phyloP scores from a whole-genome alignment of 2,113 vertebrate genomes.

The Neotoma lepida region DNA sequence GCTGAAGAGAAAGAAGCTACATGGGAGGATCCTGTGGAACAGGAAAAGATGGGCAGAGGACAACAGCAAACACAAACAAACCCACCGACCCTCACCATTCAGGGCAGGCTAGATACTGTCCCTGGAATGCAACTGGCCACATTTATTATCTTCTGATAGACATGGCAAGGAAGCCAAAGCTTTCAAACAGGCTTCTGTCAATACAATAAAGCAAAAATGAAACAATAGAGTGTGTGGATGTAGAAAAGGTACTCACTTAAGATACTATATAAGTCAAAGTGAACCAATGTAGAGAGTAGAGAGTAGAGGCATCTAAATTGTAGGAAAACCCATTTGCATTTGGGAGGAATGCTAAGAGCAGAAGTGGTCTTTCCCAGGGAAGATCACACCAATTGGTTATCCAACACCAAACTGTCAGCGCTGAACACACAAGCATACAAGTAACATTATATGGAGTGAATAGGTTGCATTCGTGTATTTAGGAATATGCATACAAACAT shows the following conservation, averaged over 20 bases:
- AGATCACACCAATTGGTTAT: background rate
- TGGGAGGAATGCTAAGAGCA: background rate
- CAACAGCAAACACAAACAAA: too few species aligned
- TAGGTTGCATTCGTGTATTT: background rate
- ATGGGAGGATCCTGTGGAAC: rapidly evolving
- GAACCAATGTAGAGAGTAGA: too few species aligned
- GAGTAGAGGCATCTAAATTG: too few species aligned
- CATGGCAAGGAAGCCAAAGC: rapidly evolving
- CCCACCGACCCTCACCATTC: rapidly evolving
- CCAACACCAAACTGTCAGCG: background rate
- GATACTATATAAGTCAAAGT: too few species aligned
- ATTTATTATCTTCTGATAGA: background rate
- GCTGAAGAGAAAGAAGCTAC: rapidly evolving
- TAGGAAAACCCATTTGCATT: background rate
- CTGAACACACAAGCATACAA: background rate
- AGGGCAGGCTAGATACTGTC: background rate
- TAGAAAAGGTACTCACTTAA: rapidly evolving
- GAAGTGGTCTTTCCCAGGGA: background rate
- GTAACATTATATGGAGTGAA: background rate
- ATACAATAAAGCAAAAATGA: background rate
- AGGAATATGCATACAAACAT: background rate
- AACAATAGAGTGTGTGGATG: too few species aligned
- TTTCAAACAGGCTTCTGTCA: background rate
- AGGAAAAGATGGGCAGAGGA: rapidly evolving
- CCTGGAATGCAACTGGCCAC: background rate